Evolutionary conservation across 2,888 invertebrate species (phyloP).

Genomic region (Pardosa pseudoannulata): DNA sequence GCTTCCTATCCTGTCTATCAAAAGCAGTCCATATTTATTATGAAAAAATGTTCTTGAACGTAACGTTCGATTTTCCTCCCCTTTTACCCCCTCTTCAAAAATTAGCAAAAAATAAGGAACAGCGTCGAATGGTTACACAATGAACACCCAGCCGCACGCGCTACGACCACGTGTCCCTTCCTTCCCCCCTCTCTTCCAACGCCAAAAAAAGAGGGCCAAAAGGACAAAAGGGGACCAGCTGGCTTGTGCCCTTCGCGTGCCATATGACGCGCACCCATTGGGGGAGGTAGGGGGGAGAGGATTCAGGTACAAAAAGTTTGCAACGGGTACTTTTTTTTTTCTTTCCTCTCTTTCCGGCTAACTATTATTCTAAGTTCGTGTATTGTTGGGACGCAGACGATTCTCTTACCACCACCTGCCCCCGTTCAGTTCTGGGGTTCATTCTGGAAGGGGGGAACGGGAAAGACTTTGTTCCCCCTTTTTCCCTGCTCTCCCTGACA

Average conservation of each 20-base stretch:
- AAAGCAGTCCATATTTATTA: not conserved
- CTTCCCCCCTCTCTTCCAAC: not conserved
- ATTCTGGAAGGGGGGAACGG: not conserved
- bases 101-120: constrained; percentile 5
- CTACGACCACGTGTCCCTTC: constrained; percentile 2
- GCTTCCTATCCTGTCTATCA: constrained; percentile 3
- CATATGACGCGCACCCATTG: constrained; percentile 12
- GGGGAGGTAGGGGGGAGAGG: not conserved
- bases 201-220: not conserved
- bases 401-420: constrained; percentile 1
- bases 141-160: not conserved
- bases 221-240: constrained; percentile 10
- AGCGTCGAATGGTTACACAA: not conserved
- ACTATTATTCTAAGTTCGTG: constrained; percentile 11
- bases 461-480: not conserved
- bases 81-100: too few species aligned
- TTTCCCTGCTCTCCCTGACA: not conserved
- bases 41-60: constrained; percentile 12
- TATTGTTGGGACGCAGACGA: constrained; percentile 3
- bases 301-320: constrained; percentile 14
- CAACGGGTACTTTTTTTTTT: not conserved
- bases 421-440: constrained; percentile 2
- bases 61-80: constrained; percentile 5
- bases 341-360: not conserved
- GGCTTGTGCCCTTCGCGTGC: constrained; percentile 19